Evolutionary conservation across 1,140 invertebrate genomes (phyloP), one percentile per base, ranked within the genome.

Genomic region (Bombus confusus): DNA sequence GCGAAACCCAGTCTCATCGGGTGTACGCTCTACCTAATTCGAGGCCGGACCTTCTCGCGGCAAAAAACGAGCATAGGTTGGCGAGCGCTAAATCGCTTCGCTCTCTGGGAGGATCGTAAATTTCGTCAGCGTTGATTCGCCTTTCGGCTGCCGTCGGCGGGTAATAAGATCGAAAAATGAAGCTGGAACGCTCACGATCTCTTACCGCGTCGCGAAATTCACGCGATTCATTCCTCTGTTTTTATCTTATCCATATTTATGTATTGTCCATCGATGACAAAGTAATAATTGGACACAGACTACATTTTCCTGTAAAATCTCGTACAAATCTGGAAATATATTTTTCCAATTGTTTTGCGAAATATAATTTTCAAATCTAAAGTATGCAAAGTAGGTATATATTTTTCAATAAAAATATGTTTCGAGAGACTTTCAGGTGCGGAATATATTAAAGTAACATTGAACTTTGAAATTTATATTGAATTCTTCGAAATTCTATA

Each of bases 71-170:
- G 68, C 74, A 78, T 72, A 83, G 83, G n/a, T 66, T 34, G 41
- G 52, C 52, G n/a, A 47, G 64, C 47, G 64, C 88, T 81, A 88
- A 88, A 81, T 64, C 82, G 78, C 52, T 88, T 85, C 72, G 87
- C 18, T 52, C 72, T 47, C 59, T n/a, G 62, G 57, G 41, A 41
- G n/a, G 76, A 43, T 86, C 88, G 88, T 89, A 88, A 89, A 89
- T 89, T 89, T 85, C 25, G n/a, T 57, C n/a, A 47, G 37, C 72
- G 82, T 73, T 75, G 86, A 89, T 88, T 87, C 83, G 81, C 28
- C 66, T 52, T 52, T 22, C 74, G 83, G 47, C 47, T 52, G 18
- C 47, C 73, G n/a, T 73, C 72, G 73, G 71, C 73, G 43, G n/a
- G 43, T 74, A 85, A 87, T 81, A 66, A 68, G 62, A 47, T 79